Evolutionary conservation across 2,797 vertebrate species (phyloP), one percentile per base, ranked within the genome.

Genomic region (Hyperoplus lanceolatus): DNA sequence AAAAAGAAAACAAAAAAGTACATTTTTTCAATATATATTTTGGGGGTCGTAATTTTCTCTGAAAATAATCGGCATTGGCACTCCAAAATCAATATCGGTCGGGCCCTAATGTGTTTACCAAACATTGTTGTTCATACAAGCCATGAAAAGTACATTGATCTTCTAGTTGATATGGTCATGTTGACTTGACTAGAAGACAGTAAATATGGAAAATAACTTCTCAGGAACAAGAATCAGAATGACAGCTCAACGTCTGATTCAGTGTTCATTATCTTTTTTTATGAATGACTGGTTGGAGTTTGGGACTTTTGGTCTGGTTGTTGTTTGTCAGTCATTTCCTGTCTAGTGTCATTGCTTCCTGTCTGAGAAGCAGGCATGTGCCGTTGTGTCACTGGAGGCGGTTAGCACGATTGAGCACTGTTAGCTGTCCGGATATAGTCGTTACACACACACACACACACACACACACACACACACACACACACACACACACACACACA

Each of bases 271-370:
- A 54, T 21, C 13, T 77, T 83, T 83, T 83, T 92, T 92, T 89
- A 78, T 93, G 90, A 93, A 93, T 93, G 93, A 84, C 72, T 68
- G 8, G 15, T 45, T 1, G 75, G 85, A 73, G 87, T 61, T 83
- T 90, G 75, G 85, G 74, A 87, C 64, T 83, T 90, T 87, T 82
- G 38, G 42, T 49, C 38, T 29, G 46, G 39, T 76, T 38, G 65
- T 67, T 69, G 41, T 89, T 82, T 82, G 78, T 91, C 82, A 84
- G 73, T 82, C 70, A 80, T 68, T 89, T 90, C 92, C 87, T 79
- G 36, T 85, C 67, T 75, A 10, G 56, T 88, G 79, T 91, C 87
- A 87, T 57, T 71, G 54, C 73, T 87, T 93, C 88, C 92, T 90
- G 82, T 83, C 75, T 85, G 77, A 80, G 57, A 58, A 15, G 79